Evolutionary conservation across 1,140 invertebrate species (phyloP).

Genomic region (Formica selysi): DNA sequence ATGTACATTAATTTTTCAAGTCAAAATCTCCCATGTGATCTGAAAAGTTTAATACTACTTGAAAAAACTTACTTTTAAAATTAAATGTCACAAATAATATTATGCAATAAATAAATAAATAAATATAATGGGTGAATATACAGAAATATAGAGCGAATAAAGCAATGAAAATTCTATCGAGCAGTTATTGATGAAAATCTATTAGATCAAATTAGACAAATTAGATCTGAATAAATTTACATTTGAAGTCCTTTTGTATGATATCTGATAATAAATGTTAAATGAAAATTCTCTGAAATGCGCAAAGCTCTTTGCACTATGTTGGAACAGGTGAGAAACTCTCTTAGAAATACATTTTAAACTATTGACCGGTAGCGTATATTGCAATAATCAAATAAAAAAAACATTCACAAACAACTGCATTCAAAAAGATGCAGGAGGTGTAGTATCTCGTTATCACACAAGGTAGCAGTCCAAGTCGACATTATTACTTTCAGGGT

Average conservation of each 20-base stretch:
- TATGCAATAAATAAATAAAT: no score
- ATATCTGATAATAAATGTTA: background rate
- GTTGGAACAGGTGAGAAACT: background rate
- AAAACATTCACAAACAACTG: conserved; percentile 52
- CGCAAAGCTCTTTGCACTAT: background rate
- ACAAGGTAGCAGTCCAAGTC: conserved; percentile 49
- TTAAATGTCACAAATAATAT: no score
- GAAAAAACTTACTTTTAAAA: background rate
- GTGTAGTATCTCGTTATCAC: conserved; percentile 48
- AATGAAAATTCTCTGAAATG: background rate
- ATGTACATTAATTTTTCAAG: background rate
- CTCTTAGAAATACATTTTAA: background rate
- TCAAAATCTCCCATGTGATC: background rate
- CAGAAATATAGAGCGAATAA: background rate
- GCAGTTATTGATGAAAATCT: background rate
- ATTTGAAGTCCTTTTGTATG: background rate
- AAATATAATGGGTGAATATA: no score
- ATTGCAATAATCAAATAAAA: background rate
- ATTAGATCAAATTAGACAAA: background rate
- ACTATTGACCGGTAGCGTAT: conserved; percentile 6
- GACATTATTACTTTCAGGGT: conserved; percentile 50
- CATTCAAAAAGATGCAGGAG: conserved; percentile 29
- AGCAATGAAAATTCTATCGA: background rate
- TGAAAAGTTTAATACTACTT: background rate
- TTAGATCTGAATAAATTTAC: background rate